Percentiles rank a stretch among this genome's conserved stretches.
Conservation (phyloP, 2,113 vertebrate species). For the Hydrochoerus hydrochaeris region DNA sequence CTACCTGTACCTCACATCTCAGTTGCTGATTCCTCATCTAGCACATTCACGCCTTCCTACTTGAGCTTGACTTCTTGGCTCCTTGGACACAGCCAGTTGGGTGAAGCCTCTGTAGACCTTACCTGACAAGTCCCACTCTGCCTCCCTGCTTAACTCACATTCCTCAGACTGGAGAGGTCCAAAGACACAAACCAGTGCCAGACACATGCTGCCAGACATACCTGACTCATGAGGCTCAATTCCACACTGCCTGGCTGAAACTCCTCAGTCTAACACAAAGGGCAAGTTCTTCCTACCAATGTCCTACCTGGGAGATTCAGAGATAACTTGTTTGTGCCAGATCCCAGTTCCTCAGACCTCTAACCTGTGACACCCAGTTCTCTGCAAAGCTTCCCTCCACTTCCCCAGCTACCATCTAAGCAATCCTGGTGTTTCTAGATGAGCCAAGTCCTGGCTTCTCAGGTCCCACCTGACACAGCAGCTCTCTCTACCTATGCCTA, state of each 20-base stretch:
- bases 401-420: not conserved
- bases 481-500: not conserved
- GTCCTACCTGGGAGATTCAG: not conserved
- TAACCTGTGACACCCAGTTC: not conserved
- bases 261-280: not conserved
- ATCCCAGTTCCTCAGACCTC: not conserved
- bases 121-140: not conserved
- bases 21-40: not conserved
- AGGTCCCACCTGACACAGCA: not conserved
- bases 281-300: not conserved
- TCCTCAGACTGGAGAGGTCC: not conserved
- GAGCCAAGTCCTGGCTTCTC: not conserved
- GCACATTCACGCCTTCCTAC: not conserved
- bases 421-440: not conserved
- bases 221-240: not conserved
- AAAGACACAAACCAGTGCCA: not conserved
- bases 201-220: not conserved
- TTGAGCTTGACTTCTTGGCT: not conserved
- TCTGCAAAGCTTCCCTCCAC: not conserved
- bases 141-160: not conserved
- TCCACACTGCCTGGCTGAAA: not conserved
- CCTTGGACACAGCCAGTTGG: not conserved
- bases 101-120: not conserved
- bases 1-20: not conserved
- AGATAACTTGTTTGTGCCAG: not conserved